Conservation (phyloP, 2,888 invertebrate genomes). For the Sinodicranocentrus sp. region DNA sequence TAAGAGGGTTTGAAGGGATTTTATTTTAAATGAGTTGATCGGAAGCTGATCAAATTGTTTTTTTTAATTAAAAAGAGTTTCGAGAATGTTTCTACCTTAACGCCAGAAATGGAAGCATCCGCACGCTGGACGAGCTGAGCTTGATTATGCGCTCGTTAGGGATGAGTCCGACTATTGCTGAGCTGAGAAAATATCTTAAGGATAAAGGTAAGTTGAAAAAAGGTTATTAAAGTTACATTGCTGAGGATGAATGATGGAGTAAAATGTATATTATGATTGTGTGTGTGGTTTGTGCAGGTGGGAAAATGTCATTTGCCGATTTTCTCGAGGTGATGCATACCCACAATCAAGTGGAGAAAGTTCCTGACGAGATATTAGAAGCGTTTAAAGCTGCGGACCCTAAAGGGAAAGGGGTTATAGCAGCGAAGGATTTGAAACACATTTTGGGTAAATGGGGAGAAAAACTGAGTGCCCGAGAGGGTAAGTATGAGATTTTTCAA, state of each 20-base stretch:
- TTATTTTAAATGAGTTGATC: too few species aligned
- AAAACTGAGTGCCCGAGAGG: constrained; percentile 84
- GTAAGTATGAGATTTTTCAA: constrained; percentile 78
- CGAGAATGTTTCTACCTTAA: constrained; percentile 98
- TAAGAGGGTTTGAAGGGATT: constrained; percentile 78
- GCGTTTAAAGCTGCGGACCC: constrained; percentile 94
- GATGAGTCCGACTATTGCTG: constrained; percentile 95
- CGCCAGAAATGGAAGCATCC: constrained; percentile 90
- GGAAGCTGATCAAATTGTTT: too few species aligned
- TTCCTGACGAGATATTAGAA: constrained; percentile 89
- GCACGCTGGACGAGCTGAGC: constrained; percentile 92
- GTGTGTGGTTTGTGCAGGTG: constrained; percentile 81
- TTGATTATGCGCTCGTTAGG: constrained; percentile 97
- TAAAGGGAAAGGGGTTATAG: constrained; percentile 85
- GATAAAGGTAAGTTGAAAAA: constrained; percentile 83
- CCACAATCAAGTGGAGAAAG: constrained; percentile 87
- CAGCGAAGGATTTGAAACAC: constrained; percentile 89
- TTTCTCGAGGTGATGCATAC: constrained; percentile 97
- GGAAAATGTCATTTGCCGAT: constrained; percentile 96
- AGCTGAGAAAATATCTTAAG: constrained; percentile 89
- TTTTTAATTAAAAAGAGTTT: constrained; percentile 84
- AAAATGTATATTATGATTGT: constrained; percentile 9
- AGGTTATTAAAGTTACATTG: too few species aligned
- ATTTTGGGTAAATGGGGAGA: constrained; percentile 96
- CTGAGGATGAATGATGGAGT: neutral